These are phyloP conservation scores for Meloidogyne floridensis DNA, from an alignment of 1,140 invertebrate species.

Conservation along the genomic window DNA sequence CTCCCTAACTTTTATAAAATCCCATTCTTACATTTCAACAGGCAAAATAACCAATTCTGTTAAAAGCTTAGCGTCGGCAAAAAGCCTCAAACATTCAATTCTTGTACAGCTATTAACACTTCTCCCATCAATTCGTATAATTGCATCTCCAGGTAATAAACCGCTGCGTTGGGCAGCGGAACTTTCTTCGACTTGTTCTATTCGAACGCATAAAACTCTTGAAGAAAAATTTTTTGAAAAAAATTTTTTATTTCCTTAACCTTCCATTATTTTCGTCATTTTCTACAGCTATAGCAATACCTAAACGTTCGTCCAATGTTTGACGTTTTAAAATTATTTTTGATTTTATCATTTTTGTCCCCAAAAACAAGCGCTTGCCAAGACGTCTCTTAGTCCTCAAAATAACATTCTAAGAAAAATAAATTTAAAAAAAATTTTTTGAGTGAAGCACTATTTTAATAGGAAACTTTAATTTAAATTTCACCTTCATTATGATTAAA, in stretches of 20 bases:
- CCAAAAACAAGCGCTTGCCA: slow-evolving; percentile 28
- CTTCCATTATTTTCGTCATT: slow-evolving; percentile 30
- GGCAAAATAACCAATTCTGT: slow-evolving; percentile 35
- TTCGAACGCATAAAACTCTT: slow-evolving; percentile 45
- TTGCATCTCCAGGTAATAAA: slow-evolving; percentile 41
- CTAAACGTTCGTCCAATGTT: slow-evolving; percentile 37
- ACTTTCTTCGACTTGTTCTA: slow-evolving; percentile 45
- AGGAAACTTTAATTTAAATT: neutral
- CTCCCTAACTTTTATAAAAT: too few relatives aligned
- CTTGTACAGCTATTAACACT: slow-evolving; percentile 35
- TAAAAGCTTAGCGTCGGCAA: slow-evolving; percentile 35
- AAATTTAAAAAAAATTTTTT: neutral
- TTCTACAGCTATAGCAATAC: slow-evolving; percentile 44
- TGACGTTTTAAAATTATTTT: slow-evolving; percentile 38
- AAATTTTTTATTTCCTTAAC: slow-evolving; percentile 13
- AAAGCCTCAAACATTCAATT: slow-evolving; percentile 42
- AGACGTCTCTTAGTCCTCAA: slow-evolving; percentile 37
- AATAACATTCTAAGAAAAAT: slow-evolving; percentile 29
- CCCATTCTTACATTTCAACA: slow-evolving; percentile 30
- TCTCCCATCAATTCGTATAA: slow-evolving; percentile 42
- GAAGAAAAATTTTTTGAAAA: slow-evolving; percentile 21
- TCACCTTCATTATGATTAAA: neutral
- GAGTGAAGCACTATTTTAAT: neutral
- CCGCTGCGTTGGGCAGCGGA: slow-evolving; percentile 38
- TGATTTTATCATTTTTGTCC: slow-evolving; percentile 38